These are phyloP conservation scores for Diploscapter pachys DNA, from an alignment of 1,140 invertebrate genomes.

Conservation along the genomic window DNA sequence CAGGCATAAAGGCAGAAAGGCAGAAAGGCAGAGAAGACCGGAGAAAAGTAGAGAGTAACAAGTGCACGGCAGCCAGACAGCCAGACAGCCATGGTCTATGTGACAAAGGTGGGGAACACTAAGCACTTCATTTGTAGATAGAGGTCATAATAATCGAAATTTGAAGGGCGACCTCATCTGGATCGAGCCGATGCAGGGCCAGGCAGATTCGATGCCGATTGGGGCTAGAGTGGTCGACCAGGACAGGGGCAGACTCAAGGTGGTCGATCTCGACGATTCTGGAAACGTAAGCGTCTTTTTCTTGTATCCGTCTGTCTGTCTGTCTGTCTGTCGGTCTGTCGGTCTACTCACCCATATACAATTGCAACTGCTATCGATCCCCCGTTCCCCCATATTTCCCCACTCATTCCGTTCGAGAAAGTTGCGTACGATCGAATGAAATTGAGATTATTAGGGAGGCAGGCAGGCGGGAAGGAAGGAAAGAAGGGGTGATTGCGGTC, in stretches of 20 bases:
- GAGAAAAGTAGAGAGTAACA: no score
- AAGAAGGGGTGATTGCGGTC: no score
- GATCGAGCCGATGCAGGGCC: slow-evolving; percentile 87
- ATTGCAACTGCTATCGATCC: slow-evolving; percentile 12
- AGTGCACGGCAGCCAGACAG: not conserved
- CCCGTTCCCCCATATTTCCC: no score
- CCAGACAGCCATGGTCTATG: not conserved
- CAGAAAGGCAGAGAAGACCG: no score
- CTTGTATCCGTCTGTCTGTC: not conserved
- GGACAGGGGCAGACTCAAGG: slow-evolving; percentile 85
- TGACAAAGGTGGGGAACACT: not conserved
- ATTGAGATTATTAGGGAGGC: no score
- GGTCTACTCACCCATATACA: no score
- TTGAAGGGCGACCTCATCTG: slow-evolving; percentile 90
- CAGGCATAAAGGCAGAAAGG: no score
- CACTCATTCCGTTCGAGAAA: no score
- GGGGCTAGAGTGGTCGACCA: slow-evolving; percentile 88
- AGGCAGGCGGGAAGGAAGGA: no score
- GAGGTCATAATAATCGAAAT: not conserved
- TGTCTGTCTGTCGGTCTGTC: not conserved
- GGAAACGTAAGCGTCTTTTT: slow-evolving; percentile 67
- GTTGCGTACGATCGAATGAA: no score
- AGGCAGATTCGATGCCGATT: slow-evolving; percentile 93
- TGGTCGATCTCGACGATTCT: slow-evolving; percentile 79
- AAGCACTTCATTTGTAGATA: not conserved